Evolutionary conservation across 2,113 vertebrate species (phyloP).

Genomic region (Alethe diademata): DNA sequence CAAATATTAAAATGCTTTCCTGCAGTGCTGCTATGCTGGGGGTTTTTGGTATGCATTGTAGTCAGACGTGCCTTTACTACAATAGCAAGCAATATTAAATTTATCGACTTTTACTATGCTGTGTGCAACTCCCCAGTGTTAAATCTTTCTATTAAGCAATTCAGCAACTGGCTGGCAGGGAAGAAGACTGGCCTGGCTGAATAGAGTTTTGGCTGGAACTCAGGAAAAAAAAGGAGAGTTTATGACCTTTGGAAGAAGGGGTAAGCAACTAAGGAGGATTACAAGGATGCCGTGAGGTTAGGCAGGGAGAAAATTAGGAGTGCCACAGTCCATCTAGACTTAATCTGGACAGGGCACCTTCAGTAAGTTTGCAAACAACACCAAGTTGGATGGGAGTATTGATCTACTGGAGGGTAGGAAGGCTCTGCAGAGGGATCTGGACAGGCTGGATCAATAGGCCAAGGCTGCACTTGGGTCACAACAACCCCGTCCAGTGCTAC

Average conservation of each 20-base stretch:
- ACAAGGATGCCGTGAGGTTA: not conserved
- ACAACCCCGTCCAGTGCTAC: not conserved
- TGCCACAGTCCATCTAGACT: not conserved
- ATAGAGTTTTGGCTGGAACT: not conserved
- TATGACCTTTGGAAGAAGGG: not conserved
- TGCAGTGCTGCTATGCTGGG: not conserved
- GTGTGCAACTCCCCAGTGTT: not conserved
- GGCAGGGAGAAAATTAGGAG: not conserved
- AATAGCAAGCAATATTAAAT: not conserved
- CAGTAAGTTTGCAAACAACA: not conserved
- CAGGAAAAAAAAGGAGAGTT: not conserved
- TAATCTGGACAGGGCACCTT: not conserved
- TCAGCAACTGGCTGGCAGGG: not conserved
- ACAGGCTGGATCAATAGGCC: not conserved
- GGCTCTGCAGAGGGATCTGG: not conserved
- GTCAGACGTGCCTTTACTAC: not conserved
- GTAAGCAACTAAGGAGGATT: not conserved
- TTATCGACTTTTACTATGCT: not conserved
- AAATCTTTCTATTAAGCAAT: conserved; percentile 10
- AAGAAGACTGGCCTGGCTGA: not conserved
- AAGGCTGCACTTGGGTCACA: not conserved
- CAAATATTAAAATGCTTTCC: not conserved
- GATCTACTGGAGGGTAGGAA: not conserved
- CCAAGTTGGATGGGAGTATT: not conserved
- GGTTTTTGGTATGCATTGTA: not conserved